phyloP scores from a whole-genome alignment of 1,140 invertebrate genomes.

The Berghia stephanieae region DNA sequence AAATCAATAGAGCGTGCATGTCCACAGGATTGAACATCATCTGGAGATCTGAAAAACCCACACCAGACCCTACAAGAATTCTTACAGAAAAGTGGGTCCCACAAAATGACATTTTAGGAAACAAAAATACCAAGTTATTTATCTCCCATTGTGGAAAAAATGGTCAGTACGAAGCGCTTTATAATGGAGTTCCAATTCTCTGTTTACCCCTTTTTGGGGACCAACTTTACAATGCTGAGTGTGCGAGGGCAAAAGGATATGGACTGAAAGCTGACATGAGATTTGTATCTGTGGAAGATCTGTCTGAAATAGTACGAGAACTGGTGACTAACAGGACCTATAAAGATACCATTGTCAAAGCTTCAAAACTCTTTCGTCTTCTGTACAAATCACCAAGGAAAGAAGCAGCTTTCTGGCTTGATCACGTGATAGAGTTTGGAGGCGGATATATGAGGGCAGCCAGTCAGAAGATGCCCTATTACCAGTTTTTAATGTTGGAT shows the following conservation, averaged over 20 bases:
- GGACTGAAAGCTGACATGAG: slow-evolving; percentile 56
- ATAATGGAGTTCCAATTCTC: slow-evolving; percentile 79
- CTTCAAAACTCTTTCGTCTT: slow-evolving; percentile 37
- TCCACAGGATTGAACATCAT: slow-evolving; percentile 25
- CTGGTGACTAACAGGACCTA: slow-evolving; percentile 32
- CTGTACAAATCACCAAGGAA: slow-evolving; percentile 31
- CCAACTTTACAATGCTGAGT: slow-evolving; percentile 69
- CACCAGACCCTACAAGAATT: slow-evolving; percentile 72
- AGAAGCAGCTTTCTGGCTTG: slow-evolving; percentile 40
- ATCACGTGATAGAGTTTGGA: slow-evolving; percentile 49
- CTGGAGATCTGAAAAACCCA: slow-evolving; percentile 19
- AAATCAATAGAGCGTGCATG: slow-evolving; percentile 30
- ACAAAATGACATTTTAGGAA: slow-evolving; percentile 81
- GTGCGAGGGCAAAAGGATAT: slow-evolving; percentile 57
- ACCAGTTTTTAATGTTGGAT: slow-evolving; percentile 45
- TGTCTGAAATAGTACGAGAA: slow-evolving; percentile 44
- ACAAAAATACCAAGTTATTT: slow-evolving; percentile 69
- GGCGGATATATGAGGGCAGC: slow-evolving; percentile 42
- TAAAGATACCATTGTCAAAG: slow-evolving; percentile 38
- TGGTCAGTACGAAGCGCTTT: slow-evolving; percentile 78
- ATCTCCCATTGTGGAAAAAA: slow-evolving; percentile 80
- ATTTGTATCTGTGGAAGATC: slow-evolving; percentile 46
- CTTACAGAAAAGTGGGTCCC: slow-evolving; percentile 80
- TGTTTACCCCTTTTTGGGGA: slow-evolving; percentile 78
- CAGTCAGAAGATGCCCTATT: slow-evolving; percentile 37